phyloP scores from a whole-genome alignment of 2,888 invertebrate genomes.

The Drosophila anomalipes region DNA sequence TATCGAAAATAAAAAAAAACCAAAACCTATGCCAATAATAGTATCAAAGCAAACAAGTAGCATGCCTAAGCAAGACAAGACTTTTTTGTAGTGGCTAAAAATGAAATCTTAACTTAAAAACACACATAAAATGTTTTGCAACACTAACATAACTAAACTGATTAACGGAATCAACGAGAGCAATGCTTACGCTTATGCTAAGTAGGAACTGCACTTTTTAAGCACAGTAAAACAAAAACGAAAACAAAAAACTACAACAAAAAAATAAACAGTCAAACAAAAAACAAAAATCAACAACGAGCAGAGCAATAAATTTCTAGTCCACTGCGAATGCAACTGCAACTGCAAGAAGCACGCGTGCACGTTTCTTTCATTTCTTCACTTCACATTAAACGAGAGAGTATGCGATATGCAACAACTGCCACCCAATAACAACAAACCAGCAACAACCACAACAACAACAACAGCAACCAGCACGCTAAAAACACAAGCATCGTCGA shows the following conservation, averaged over 20 bases:
- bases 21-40: conserved; percentile 26
- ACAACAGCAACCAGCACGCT: conserved; percentile 31
- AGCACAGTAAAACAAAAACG: conserved; percentile 37
- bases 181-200: conserved; percentile 55
- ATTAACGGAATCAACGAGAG: conserved; percentile 23
- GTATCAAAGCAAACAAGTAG: conserved; percentile 69
- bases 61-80: conserved; percentile 40
- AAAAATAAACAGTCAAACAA: conserved; percentile 8
- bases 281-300: conserved; percentile 15
- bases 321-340: conserved; percentile 43
- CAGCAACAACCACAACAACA: neutral
- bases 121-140: conserved; percentile 7
- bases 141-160: conserved; percentile 15
- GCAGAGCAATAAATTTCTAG: conserved; percentile 31
- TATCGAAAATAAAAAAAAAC: neutral
- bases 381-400: conserved; percentile 21
- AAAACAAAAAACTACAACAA: conserved; percentile 33
- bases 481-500: conserved; percentile 10
- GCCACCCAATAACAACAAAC: conserved; percentile 26
- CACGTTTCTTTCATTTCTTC: conserved; percentile 47
- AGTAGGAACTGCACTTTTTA: conserved; percentile 61
- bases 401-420: conserved; percentile 28
- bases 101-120: conserved; percentile 19
- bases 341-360: conserved; percentile 34
- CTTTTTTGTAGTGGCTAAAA: conserved; percentile 25